Conservation (phyloP, 1,140 invertebrate species). For the Doryteuthis pealeii region DNA sequence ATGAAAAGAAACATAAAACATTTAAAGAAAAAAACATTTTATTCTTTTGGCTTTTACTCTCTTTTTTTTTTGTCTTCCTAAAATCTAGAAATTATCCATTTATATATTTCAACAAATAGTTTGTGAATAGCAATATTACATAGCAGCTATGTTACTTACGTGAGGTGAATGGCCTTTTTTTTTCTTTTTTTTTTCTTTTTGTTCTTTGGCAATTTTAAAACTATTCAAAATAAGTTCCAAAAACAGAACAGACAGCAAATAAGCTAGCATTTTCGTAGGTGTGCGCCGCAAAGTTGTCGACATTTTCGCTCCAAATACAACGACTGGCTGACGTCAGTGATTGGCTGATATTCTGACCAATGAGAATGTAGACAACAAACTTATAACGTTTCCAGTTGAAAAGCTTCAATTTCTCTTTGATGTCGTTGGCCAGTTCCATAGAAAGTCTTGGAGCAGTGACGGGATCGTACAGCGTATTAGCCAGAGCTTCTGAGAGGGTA, state of each 20-base stretch:
- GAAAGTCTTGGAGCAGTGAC: constrained; percentile 25
- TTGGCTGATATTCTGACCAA: constrained; percentile 45
- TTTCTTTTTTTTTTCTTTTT: background rate
- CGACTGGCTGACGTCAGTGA: constrained; percentile 45
- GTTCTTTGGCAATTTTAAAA: too few relatives aligned
- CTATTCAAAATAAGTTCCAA: constrained; percentile 51
- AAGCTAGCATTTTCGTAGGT: constrained; percentile 41
- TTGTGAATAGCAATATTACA: too few relatives aligned
- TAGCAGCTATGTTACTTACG: too few relatives aligned
- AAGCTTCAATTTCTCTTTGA: constrained; percentile 37
- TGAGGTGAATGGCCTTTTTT: too few relatives aligned
- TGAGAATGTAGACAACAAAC: constrained; percentile 42
- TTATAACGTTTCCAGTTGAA: constrained; percentile 46
- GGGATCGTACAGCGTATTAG: constrained; percentile 32
- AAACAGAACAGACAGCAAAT: constrained; percentile 50
- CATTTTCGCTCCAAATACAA: constrained; percentile 47
- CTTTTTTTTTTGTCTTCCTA: too few relatives aligned
- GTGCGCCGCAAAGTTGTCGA: constrained; percentile 45
- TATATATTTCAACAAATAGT: too few relatives aligned
- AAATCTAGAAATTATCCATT: too few relatives aligned
- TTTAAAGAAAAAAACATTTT: too few relatives aligned
- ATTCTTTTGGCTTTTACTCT: too few relatives aligned
- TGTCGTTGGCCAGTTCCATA: constrained; percentile 31
- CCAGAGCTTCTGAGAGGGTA: constrained; percentile 26
- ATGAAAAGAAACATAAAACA: too few relatives aligned